Conservation (phyloP, 2,888 invertebrate species). For the Julus scandinavius region DNA sequence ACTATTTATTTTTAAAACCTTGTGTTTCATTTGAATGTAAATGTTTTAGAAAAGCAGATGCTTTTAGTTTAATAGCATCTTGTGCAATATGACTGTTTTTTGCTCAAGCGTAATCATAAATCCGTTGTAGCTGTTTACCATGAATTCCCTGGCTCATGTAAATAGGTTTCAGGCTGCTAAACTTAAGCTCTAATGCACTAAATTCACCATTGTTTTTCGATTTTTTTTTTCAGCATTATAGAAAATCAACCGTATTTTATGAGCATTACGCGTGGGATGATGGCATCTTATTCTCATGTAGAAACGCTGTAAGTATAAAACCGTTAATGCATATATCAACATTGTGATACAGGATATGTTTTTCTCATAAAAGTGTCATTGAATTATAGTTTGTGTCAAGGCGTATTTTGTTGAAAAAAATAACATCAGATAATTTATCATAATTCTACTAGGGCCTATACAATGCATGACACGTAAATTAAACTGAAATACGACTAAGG, state of each 20-base stretch:
- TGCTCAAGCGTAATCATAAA: neutral
- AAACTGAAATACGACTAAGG: too few relatives aligned
- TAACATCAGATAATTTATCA: too few relatives aligned
- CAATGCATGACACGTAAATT: too few relatives aligned
- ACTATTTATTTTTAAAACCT: neutral
- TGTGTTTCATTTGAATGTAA: neutral
- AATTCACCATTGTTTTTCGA: neutral
- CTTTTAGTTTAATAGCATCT: constrained; percentile 14
- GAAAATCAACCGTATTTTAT: constrained; percentile 51
- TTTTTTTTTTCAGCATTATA: constrained; percentile 50
- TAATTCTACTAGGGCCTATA: too few relatives aligned
- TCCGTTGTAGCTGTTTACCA: neutral
- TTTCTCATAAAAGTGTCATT: neutral
- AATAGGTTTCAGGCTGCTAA: neutral
- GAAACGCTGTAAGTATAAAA: constrained; percentile 46
- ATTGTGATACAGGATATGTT: too few relatives aligned
- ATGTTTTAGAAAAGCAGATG: constrained; percentile 23
- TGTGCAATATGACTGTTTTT: neutral
- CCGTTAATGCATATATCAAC: neutral
- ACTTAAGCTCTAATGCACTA: neutral
- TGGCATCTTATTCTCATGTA: constrained; percentile 3
- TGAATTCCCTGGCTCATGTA: neutral
- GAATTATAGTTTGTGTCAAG: too few relatives aligned
- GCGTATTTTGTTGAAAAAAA: too few relatives aligned
- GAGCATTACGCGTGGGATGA: constrained; percentile 25